Evolutionary conservation across 2,888 invertebrate species (phyloP).

Genomic region (Agrochola litura): DNA sequence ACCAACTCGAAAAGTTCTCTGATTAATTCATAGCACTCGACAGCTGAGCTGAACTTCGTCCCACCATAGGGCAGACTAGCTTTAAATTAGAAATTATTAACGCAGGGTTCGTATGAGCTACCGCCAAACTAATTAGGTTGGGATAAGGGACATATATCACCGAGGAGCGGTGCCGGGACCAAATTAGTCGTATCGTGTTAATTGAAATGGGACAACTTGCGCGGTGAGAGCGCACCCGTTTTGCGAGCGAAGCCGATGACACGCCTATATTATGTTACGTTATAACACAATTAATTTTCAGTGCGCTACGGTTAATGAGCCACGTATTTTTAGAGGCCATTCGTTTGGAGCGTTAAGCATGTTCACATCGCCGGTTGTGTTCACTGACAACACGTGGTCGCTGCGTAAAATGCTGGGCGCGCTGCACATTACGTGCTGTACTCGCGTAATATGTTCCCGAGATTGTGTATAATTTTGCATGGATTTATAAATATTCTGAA

Average conservation of each 20-base stretch:
- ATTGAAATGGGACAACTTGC: slow-evolving; percentile 68
- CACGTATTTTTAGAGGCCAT: slow-evolving; percentile 67
- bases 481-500: slow-evolving; percentile 26
- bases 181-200: slow-evolving; percentile 68
- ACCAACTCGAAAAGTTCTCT: slow-evolving; percentile 61
- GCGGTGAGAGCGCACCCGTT: slow-evolving; percentile 57
- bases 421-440: slow-evolving; percentile 53
- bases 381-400: slow-evolving; percentile 63
- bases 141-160: slow-evolving; percentile 71
- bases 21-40: slow-evolving; percentile 65
- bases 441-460: slow-evolving; percentile 28
- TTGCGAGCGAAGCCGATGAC: slow-evolving; percentile 66
- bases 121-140: slow-evolving; percentile 69
- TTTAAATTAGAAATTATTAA: slow-evolving; percentile 66
- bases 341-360: slow-evolving; percentile 62
- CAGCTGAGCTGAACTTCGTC: slow-evolving; percentile 47
- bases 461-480: slow-evolving; percentile 29
- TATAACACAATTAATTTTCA: slow-evolving; percentile 69
- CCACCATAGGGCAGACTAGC: slow-evolving; percentile 53
- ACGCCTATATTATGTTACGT: slow-evolving; percentile 64
- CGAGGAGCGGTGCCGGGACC: slow-evolving; percentile 61
- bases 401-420: slow-evolving; percentile 57
- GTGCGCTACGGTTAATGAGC: slow-evolving; percentile 64
- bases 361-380: slow-evolving; percentile 45
- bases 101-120: slow-evolving; percentile 64